A percentile compares a stretch with the other conserved stretches of the same genome.
Conservation (phyloP, 2,888 invertebrate genomes). For the Leptothorax acervorum region DNA sequence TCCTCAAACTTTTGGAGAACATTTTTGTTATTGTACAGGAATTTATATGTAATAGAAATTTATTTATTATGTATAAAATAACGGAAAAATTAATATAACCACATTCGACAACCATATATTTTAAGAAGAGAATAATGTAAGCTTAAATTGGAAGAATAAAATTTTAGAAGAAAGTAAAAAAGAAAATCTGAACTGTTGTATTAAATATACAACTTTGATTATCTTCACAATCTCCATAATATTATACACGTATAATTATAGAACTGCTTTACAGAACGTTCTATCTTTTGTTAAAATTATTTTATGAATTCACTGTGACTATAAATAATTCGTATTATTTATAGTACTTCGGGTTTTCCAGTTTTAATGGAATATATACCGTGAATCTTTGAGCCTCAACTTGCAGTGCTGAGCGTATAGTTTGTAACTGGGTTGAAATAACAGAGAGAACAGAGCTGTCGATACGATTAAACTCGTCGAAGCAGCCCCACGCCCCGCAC, state of each 20-base stretch:
- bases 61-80: neutral
- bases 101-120: neutral
- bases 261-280: neutral
- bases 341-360: neutral
- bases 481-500: constrained; percentile 98
- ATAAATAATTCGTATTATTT: neutral
- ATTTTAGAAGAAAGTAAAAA: neutral
- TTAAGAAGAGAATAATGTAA: neutral
- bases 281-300: neutral
- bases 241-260: neutral
- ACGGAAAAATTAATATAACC: neutral
- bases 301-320: neutral
- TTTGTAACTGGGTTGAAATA: constrained; percentile 96
- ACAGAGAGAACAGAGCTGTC: constrained; percentile 97
- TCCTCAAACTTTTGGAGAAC: constrained; percentile 90
- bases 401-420: constrained; percentile 93
- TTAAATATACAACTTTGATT: neutral
- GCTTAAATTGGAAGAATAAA: neutral
- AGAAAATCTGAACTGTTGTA: neutral
- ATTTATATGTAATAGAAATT: constrained; percentile 11
- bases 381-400: constrained; percentile 91
- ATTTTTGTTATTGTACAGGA: neutral
- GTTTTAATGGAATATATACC: constrained; percentile 85
- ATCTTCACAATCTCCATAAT: neutral
- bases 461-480: constrained; percentile 97